Conservation (phyloP, 2,797 vertebrate genomes). For the Carduelis carduelis region DNA sequence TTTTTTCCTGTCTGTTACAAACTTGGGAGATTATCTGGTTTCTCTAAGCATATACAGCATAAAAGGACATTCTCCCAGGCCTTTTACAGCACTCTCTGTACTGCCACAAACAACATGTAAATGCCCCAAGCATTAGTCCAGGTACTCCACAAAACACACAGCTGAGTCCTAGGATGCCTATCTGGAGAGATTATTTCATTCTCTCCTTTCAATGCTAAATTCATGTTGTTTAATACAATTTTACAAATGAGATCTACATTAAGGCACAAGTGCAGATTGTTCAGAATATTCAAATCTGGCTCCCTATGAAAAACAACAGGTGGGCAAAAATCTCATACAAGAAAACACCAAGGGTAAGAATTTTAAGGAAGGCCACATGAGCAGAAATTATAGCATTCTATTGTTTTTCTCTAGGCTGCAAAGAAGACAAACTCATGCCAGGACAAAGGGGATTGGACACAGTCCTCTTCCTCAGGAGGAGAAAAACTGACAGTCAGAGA, state of each 20-base stretch:
- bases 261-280: constrained; percentile 3
- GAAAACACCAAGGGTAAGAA: neutral
- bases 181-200: neutral
- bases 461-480: neutral
- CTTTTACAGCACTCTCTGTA: neutral
- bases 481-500: neutral
- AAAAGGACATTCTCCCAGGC: neutral
- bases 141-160: neutral
- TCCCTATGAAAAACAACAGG: neutral
- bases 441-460: neutral
- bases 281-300: neutral
- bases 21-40: neutral
- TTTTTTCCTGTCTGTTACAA: neutral
- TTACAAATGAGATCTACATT: neutral
- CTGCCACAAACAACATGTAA: neutral
- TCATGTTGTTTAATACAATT: neutral
- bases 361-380: neutral
- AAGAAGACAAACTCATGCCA: neutral
- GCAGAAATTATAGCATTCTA: neutral
- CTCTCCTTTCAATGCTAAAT: neutral
- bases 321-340: fast-evolving
- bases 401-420: neutral
- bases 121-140: neutral
- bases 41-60: neutral
- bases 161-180: neutral